Evolutionary conservation across 1,140 invertebrate genomes (phyloP), one percentile per base, ranked within the genome.

Genomic region (Teleopsis dalmanni): DNA sequence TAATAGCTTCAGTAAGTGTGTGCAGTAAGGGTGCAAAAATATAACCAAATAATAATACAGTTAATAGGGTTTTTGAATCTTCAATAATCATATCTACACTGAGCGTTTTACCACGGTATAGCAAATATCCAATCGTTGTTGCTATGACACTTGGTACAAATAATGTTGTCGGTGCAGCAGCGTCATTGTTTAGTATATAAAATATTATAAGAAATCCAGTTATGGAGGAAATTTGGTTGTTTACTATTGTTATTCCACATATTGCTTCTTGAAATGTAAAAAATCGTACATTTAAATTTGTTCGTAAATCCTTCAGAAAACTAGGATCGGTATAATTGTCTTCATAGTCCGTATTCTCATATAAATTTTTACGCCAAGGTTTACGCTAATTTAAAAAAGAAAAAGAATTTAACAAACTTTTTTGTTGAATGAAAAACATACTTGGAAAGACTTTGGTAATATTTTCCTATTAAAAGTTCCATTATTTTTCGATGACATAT

Each of bases 1-100:
- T 95, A 1, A 98, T 87, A 0, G 91, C 93, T 69, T 95, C 89
- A 0, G 95, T 98, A 26, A 98, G 74, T 1, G 91, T 96, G 70
- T 95, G 90, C n/a, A 97, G 72, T 21, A 96, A 79, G 0, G 93
- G 92, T 0, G 91, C 93, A 37, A 95, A 76, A 31, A 91, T 77
- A 60, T 87, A 91, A 19, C 88, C 87, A 63, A 93, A 86, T 0
- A 84, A 77, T 4, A 91, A 63, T 65, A 91, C 95, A 19, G 89
- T 83, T 44, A 87, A 60, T 1, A 85, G 75, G 3, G 82, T 87
- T 67, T 82, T 79, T 4, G 81, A 65, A 58, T 85, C 79, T 54
- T 77, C 78, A 0, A 70, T 71, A 8, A 78, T 38, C 10, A 57
- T 53, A 5, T 41, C 21, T 8, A 45, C 56, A n/a, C 55, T 59